These are phyloP conservation scores for Ennomos fuscantarius DNA, from an alignment of 2,888 invertebrate genomes.

Conservation along the genomic window DNA sequence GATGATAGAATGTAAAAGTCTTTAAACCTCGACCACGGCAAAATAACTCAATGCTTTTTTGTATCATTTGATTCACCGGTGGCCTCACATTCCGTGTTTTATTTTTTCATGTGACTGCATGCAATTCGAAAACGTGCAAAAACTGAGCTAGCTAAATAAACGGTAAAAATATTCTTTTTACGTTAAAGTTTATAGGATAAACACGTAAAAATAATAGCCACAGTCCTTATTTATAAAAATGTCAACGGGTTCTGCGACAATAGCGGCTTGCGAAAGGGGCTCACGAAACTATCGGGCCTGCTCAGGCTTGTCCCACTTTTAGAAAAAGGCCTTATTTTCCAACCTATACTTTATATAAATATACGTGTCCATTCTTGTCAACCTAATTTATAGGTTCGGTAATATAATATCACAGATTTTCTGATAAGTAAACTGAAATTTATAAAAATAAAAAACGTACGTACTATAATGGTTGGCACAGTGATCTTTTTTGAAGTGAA, in stretches of 20 bases:
- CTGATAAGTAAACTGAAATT: not conserved
- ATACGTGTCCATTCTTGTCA: too few relatives aligned
- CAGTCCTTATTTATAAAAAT: slow-evolving; percentile 28
- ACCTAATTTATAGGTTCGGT: too few relatives aligned
- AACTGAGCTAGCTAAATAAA: slow-evolving; percentile 24
- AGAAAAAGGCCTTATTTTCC: too few relatives aligned
- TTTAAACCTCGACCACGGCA: slow-evolving; percentile 6
- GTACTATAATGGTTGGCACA: too few relatives aligned
- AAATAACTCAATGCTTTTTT: slow-evolving; percentile 26
- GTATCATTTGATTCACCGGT: slow-evolving; percentile 21
- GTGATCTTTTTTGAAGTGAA: too few relatives aligned
- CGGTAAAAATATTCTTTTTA: slow-evolving; percentile 22
- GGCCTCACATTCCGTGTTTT: slow-evolving; percentile 22
- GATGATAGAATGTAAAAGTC: slow-evolving; percentile 10
- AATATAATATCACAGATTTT: too few relatives aligned
- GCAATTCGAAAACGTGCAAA: slow-evolving; percentile 26
- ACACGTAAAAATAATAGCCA: slow-evolving; percentile 28
- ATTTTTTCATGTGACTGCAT: slow-evolving; percentile 27
- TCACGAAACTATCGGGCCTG: slow-evolving; percentile 28
- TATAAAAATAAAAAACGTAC: too few relatives aligned
- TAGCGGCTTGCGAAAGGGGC: slow-evolving; percentile 17
- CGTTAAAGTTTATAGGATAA: slow-evolving; percentile 28
- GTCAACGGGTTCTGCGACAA: slow-evolving; percentile 31
- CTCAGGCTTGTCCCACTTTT: slow-evolving; percentile 24
- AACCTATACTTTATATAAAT: too few relatives aligned